A percentile compares a stretch with the other conserved stretches of the same genome.
Evolutionary conservation across 2,113 vertebrate species (phyloP).

Genomic region (Spilogale gracilis): DNA sequence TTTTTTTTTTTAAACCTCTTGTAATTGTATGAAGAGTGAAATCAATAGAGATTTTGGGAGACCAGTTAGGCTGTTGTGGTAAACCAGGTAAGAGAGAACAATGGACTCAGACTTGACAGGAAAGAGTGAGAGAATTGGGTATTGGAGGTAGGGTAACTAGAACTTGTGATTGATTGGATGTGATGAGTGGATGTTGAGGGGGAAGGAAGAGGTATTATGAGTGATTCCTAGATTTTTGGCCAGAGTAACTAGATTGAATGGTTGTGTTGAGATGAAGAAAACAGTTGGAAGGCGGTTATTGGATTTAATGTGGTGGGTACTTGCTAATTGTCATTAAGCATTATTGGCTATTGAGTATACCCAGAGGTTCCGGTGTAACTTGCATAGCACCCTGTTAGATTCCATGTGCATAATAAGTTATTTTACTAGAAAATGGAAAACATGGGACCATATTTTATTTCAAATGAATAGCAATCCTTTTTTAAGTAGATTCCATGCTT

Average conservation of each 20-base stretch:
- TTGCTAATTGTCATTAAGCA: conserved; percentile 12
- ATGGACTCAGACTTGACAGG: not conserved
- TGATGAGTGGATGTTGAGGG: not conserved
- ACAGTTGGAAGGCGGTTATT: not conserved
- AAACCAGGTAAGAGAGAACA: not conserved
- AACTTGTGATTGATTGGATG: not conserved
- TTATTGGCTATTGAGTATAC: not conserved
- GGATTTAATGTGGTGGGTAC: not conserved
- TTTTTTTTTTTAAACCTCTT: not conserved
- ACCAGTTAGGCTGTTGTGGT: not conserved
- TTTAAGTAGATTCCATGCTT: not conserved
- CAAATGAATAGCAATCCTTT: not conserved
- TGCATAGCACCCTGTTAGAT: not conserved
- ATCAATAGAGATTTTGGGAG: not conserved
- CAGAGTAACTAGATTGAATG: not conserved
- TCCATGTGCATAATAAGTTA: not conserved
- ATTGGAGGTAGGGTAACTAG: not conserved
- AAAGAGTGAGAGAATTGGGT: not conserved
- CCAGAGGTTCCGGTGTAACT: conserved; percentile 2
- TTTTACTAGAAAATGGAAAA: conserved; percentile 35
- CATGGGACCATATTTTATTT: conserved; percentile 1
- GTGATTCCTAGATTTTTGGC: not conserved
- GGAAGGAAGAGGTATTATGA: not conserved
- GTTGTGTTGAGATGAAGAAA: not conserved
- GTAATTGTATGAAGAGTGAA: not conserved